Conservation (phyloP, 2,888 invertebrate genomes). For the Matsumyia berberina region DNA sequence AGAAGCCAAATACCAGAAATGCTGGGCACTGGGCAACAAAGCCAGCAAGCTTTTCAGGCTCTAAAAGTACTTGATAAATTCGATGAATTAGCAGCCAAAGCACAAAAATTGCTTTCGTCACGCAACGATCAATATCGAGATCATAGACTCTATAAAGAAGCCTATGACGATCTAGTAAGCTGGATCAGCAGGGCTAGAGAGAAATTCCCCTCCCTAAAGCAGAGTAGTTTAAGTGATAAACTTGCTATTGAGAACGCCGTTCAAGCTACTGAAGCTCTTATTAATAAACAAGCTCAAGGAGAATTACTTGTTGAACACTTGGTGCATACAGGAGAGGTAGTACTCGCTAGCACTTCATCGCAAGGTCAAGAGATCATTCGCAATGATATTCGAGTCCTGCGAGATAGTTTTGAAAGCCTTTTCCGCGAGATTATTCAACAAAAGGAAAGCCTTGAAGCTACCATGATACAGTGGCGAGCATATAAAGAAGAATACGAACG, state of each 20-base stretch:
- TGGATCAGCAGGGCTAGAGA: slow-evolving; percentile 95
- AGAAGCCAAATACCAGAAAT: slow-evolving; percentile 94
- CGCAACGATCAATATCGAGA: slow-evolving; percentile 94
- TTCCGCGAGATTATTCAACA: slow-evolving; percentile 94
- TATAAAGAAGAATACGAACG: slow-evolving; percentile 97
- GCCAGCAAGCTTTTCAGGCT: slow-evolving; percentile 92
- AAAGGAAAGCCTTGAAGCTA: slow-evolving; percentile 92
- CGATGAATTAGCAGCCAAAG: slow-evolving; percentile 90
- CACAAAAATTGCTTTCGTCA: slow-evolving; percentile 90
- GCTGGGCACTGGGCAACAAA: slow-evolving; percentile 93
- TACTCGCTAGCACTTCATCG: slow-evolving; percentile 92
- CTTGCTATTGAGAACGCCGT: slow-evolving; percentile 95
- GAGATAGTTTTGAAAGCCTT: slow-evolving; percentile 92
- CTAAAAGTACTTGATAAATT: slow-evolving; percentile 94
- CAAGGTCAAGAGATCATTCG: slow-evolving; percentile 92
- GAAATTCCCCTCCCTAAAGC: slow-evolving; percentile 94
- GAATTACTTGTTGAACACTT: slow-evolving; percentile 94
- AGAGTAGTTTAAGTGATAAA: slow-evolving; percentile 93
- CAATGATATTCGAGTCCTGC: slow-evolving; percentile 93
- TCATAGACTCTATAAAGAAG: slow-evolving; percentile 95
- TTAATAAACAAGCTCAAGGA: slow-evolving; percentile 96
- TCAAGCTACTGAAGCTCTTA: slow-evolving; percentile 92
- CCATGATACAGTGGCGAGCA: slow-evolving; percentile 93
- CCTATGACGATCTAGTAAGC: slow-evolving; percentile 93
- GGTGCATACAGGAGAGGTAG: slow-evolving; percentile 94